Conservation (phyloP, 1,140 invertebrate species). For the Ceratitis capitata region DNA sequence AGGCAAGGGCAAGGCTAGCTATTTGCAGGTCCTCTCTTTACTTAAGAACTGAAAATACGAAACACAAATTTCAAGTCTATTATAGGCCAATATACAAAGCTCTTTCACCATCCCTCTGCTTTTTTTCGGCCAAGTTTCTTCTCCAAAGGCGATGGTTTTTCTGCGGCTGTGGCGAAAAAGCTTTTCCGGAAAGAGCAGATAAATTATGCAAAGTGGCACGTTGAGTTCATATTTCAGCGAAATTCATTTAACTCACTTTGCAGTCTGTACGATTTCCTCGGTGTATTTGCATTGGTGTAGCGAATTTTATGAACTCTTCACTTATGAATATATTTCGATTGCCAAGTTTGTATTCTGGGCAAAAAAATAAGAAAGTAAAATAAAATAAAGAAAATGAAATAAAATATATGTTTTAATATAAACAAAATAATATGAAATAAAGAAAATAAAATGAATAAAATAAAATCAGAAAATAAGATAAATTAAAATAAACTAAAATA, state of each 20-base stretch:
- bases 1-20: neutral
- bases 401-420: too few species aligned
- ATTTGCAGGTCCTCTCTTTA: neutral
- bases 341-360: too few species aligned
- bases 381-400: too few species aligned
- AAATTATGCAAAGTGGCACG: slow-evolving; percentile 35
- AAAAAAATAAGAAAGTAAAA: too few species aligned
- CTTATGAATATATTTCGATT: too few species aligned
- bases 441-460: too few species aligned
- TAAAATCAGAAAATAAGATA: too few species aligned
- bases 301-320: too few species aligned
- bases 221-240: slow-evolving; percentile 34
- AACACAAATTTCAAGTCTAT: neutral
- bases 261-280: neutral
- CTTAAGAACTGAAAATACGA: neutral
- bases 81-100: neutral
- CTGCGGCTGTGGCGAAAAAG: neutral
- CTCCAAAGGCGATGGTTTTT: neutral
- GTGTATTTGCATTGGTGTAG: too few species aligned
- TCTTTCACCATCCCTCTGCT: neutral
- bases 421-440: too few species aligned
- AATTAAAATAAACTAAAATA: too few species aligned
- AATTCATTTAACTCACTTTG: slow-evolving; percentile 29
- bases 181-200: neutral
- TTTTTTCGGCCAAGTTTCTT: neutral